Conservation (phyloP, 2,797 vertebrate genomes). For the Bryconaethiops microstoma region DNA sequence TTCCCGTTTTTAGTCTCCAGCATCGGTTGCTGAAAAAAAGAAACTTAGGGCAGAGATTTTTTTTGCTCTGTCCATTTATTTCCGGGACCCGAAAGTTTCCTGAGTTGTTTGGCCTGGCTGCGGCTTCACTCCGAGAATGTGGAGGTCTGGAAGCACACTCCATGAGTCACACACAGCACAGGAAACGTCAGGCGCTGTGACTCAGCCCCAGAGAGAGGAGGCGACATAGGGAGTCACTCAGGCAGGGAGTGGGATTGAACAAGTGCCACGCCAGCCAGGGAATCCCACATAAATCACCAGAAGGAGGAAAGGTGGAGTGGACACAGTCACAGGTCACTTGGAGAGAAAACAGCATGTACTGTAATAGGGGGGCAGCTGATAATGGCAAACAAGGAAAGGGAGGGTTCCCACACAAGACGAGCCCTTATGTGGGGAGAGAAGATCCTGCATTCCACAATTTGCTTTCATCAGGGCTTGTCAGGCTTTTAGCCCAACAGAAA, state of each 20-base stretch:
- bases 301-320: constrained; percentile 41
- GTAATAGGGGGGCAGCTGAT: constrained; percentile 9
- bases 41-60: constrained; percentile 6
- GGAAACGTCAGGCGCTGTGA: constrained; percentile 42
- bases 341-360: background rate
- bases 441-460: constrained; percentile 31
- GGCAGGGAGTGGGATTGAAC: constrained; percentile 46
- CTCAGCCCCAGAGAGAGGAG: constrained; percentile 33
- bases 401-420: constrained; percentile 33
- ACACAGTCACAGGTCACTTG: constrained; percentile 57
- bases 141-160: constrained; percentile 39
- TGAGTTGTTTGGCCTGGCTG: constrained; percentile 20
- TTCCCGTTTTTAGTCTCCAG: constrained; percentile 27
- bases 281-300: constrained; percentile 55
- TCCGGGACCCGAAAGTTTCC: constrained; percentile 20
- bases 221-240: constrained; percentile 33
- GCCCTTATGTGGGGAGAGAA: constrained; percentile 13
- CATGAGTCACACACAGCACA: constrained; percentile 46
- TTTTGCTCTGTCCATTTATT: constrained; percentile 19
- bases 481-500: constrained; percentile 6
- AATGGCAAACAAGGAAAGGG: constrained; percentile 20
- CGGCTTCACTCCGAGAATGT: constrained; percentile 30
- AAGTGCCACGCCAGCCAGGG: constrained; percentile 31
- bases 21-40: background rate
- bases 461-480: constrained; percentile 24